These are phyloP conservation scores for Brienomyrus brachyistius DNA, from an alignment of 2,113 vertebrate genomes.

Conservation along the genomic window DNA sequence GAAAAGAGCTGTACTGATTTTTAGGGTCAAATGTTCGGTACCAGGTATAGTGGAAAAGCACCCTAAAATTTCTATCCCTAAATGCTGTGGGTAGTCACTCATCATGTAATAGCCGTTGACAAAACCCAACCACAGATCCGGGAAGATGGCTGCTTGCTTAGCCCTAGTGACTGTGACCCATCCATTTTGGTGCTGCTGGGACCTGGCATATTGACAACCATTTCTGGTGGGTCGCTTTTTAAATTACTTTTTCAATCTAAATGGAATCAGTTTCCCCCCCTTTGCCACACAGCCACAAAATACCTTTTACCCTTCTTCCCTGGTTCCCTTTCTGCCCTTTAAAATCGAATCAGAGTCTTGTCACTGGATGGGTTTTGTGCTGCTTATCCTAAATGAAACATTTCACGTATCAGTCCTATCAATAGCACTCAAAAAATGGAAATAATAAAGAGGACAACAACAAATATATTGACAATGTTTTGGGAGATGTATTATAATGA, in stretches of 20 bases:
- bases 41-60: neutral
- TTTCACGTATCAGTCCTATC: neutral
- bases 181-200: neutral
- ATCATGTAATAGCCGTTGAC: neutral
- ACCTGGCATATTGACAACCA: neutral
- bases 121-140: neutral
- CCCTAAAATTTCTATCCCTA: neutral
- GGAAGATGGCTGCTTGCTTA: neutral
- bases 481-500: neutral
- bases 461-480: neutral
- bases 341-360: neutral
- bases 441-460: neutral
- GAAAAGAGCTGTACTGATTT: neutral
- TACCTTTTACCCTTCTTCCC: neutral
- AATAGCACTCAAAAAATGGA: neutral
- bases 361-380: neutral
- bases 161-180: neutral
- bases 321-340: neutral
- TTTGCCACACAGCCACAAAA: neutral
- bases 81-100: neutral
- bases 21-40: neutral
- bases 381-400: neutral
- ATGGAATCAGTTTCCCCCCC: neutral
- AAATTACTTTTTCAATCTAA: conserved; percentile 2
- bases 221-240: neutral